Evolutionary conservation across 2,797 vertebrate genomes (phyloP).

Genomic region (Aulostomus chinensis): DNA sequence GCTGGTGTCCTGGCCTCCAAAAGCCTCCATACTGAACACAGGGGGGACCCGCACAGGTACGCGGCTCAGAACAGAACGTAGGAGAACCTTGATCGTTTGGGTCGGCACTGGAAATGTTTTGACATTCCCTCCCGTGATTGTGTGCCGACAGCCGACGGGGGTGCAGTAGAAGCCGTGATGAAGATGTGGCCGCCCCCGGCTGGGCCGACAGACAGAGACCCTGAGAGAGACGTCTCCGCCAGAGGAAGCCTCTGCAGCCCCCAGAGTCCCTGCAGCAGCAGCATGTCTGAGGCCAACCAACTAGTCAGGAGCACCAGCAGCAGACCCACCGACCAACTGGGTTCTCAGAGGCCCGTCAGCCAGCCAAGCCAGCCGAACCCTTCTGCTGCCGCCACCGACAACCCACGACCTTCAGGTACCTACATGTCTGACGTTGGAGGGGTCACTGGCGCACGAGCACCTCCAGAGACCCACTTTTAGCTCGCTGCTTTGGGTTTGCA

Average conservation of each 20-base stretch:
- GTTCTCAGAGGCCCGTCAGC: slow-evolving; percentile 17
- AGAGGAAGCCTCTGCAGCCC: no score
- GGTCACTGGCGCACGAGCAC: no score
- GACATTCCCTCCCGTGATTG: no score
- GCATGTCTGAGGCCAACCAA: slow-evolving; percentile 23
- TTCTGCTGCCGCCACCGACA: background rate
- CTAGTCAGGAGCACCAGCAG: slow-evolving; percentile 14
- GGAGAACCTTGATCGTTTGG: no score
- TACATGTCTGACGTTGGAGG: no score
- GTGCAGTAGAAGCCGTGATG: slow-evolving; percentile 70
- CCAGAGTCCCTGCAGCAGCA: slow-evolving; percentile 6
- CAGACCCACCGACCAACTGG: slow-evolving; percentile 17
- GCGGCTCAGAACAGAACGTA: no score
- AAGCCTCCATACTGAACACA: slow-evolving; percentile 57
- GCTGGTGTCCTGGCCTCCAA: slow-evolving; percentile 79
- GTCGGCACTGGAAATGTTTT: no score
- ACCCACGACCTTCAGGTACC: slow-evolving; percentile 53
- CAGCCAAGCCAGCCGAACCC: slow-evolving; percentile 12
- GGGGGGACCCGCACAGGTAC: slow-evolving; percentile 61
- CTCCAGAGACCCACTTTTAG: no score
- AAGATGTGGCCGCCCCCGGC: slow-evolving; percentile 83
- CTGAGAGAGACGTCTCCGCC: slow-evolving; percentile 18
- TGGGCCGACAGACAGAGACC: slow-evolving; percentile 49
- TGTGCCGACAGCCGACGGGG: slow-evolving; percentile 20
- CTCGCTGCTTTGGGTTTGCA: no score